A percentile compares a stretch with the other conserved stretches of the same genome.
Evolutionary conservation across 2,113 vertebrate species (phyloP).

Genomic region (Callorhinus ursinus): DNA sequence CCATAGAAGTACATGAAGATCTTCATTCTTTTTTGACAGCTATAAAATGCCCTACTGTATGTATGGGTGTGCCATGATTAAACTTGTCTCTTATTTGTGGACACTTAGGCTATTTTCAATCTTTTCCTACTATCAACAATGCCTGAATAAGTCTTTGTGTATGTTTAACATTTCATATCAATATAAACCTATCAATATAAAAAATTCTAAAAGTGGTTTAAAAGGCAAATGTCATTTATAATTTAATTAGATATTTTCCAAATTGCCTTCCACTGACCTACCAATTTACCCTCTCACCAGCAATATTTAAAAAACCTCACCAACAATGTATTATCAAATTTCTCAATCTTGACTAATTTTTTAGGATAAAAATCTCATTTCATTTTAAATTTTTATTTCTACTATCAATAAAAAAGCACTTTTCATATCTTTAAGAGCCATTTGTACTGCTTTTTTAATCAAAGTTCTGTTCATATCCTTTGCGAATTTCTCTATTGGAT

Average conservation of each 20-base stretch:
- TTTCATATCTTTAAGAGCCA: neutral
- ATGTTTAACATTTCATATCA: neutral
- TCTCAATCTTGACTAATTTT: neutral
- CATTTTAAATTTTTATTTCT: conserved; percentile 16
- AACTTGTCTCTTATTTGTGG: neutral
- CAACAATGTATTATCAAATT: neutral
- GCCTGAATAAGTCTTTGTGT: neutral
- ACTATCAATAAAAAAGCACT: neutral
- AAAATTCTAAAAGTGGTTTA: conserved; percentile 1
- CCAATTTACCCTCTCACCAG: neutral
- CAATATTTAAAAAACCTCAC: neutral
- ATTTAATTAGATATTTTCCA: neutral
- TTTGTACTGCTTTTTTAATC: neutral
- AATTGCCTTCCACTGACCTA: neutral
- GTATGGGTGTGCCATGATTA: neutral
- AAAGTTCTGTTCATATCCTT: neutral
- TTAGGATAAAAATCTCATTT: neutral
- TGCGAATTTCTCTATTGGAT: neutral
- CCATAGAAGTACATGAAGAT: neutral
- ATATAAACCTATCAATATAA: neutral
- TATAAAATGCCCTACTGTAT: neutral
- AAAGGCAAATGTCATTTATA: conserved; percentile 6
- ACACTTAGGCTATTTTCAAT: neutral
- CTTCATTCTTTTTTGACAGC: neutral
- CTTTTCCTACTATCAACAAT: neutral